Evolutionary conservation across 2,888 invertebrate genomes (phyloP).

Genomic region (Rhimphoctona megacephalus): DNA sequence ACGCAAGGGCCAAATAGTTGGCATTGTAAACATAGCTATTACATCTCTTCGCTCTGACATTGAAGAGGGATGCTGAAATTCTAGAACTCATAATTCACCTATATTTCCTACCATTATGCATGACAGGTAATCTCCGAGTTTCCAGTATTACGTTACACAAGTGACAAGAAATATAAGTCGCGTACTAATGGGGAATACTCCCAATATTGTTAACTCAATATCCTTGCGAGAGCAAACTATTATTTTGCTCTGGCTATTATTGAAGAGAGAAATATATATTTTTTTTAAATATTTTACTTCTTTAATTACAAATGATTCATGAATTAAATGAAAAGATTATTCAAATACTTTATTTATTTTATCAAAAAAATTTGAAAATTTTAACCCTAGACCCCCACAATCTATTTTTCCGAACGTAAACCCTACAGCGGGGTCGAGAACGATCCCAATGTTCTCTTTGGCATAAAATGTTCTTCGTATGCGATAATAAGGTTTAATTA

Average conservation of each 20-base stretch:
- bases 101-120: slow-evolving; percentile 15
- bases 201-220: neutral
- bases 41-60: slow-evolving; percentile 25
- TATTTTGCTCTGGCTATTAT: too few relatives aligned
- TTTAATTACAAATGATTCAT: neutral
- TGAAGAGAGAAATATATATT: too few relatives aligned
- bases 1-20: slow-evolving; percentile 71
- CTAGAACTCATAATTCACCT: slow-evolving; percentile 19
- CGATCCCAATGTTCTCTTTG: too few relatives aligned
- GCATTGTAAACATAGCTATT: slow-evolving; percentile 76
- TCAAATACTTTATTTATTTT: neutral
- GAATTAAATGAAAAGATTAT: neutral
- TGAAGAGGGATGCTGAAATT: slow-evolving; percentile 31
- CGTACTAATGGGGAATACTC: neutral
- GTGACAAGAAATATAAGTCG: neutral
- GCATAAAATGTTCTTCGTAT: too few relatives aligned
- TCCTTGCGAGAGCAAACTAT: neutral
- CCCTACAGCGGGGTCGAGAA: too few relatives aligned
- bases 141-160: slow-evolving; percentile 8
- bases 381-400: too few relatives aligned
- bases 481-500: too few relatives aligned
- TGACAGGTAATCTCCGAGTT: slow-evolving; percentile 8
- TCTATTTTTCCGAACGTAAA: too few relatives aligned
- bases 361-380: neutral
- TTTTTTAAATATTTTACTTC: neutral